A percentile compares a stretch with the other conserved stretches of the same genome.
Evolutionary conservation across 2,113 vertebrate genomes (phyloP).

Genomic region (Burhinus bistriatus): DNA sequence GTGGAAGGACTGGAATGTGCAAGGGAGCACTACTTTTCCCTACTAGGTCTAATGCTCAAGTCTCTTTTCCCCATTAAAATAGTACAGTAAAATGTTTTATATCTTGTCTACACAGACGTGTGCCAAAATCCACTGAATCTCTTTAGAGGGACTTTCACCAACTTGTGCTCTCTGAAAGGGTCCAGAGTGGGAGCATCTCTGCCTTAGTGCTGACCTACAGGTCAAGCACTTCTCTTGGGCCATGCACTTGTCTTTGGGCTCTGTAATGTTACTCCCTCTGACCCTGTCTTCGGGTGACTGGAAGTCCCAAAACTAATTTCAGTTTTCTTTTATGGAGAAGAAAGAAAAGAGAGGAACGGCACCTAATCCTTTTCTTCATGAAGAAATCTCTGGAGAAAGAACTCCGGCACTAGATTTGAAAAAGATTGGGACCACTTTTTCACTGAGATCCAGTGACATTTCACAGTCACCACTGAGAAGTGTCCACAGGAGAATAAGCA

Average conservation of each 20-base stretch:
- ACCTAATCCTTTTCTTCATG: neutral
- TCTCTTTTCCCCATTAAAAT: neutral
- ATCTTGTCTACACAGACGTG: neutral
- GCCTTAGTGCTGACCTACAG: neutral
- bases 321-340: neutral
- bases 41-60: neutral
- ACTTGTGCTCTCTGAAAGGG: neutral
- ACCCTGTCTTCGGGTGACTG: neutral
- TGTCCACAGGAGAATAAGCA: neutral
- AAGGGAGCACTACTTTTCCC: neutral
- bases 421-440: neutral
- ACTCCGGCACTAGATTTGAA: neutral
- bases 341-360: neutral
- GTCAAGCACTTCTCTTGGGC: neutral
- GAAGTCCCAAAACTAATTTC: neutral
- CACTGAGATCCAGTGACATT: neutral
- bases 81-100: neutral
- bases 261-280: neutral
- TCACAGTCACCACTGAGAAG: neutral
- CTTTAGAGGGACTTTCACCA: neutral
- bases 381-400: neutral
- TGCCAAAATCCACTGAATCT: neutral
- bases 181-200: neutral
- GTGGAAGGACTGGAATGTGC: neutral
- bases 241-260: neutral